Base-by-base conservation (phyloP, 2,888 invertebrate species). In the Macrosiphum euphorbiae region DNA sequence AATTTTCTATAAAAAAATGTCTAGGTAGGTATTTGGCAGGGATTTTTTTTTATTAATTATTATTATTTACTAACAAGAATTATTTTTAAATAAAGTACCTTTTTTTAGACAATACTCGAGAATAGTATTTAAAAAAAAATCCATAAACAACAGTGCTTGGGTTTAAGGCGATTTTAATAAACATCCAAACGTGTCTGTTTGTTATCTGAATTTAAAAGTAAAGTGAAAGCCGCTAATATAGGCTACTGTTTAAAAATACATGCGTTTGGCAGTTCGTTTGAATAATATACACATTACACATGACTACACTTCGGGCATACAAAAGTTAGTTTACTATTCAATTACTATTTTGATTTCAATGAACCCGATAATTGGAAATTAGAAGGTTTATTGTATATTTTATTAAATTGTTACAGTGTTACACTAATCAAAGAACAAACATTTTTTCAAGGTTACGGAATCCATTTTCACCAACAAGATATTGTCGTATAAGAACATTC, bases 101-200 rank as follows among this genome's bases (percentile, higher is more conserved):
- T 88, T 58, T 88, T 16, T 50, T 61, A 78, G 78, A 78, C 26
- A 50, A 5, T 78, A 35, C 52, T 50, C 10, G 13, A 26, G 5
- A 8, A 90, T 24, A 41, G 58, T 58, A 58, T 41, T 41, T 67
- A 28, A 41, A 85, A 91, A 52, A 91, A 55, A 85, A 24, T n/a
- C 3, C 35, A 47, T 87, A 87, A 87, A 87, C 26, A 87, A 67
- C n/a, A 87, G 8, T 24, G 28, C 24, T 87, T 35, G 61, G 1
- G 87, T 87, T 84, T 85, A 92, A 92, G 8, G 47, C 61, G 47
- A 92, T 87, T 92, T 61, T 50, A 50, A 87, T 87, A 92, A 92
- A 87, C 50, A 87, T 87, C 8, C 13, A 87, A 87, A 44, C 92
- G 35, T 61, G 92, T 92, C 87, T 87, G 61, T 92, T 92, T 87